Evolutionary conservation across 1,140 invertebrate genomes (phyloP), one percentile per base, ranked within the genome.

Genomic region (Dendroctonus valens): DNA sequence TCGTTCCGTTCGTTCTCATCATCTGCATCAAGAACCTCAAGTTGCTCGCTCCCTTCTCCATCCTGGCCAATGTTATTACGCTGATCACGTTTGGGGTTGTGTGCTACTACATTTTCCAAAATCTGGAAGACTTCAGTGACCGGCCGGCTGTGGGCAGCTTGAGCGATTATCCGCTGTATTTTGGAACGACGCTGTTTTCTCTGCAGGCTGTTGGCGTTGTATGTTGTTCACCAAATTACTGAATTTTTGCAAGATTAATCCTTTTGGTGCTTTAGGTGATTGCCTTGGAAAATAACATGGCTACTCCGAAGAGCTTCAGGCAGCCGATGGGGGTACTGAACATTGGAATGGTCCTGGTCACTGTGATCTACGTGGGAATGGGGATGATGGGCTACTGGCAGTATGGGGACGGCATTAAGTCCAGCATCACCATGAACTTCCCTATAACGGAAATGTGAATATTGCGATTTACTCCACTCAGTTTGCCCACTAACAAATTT

Each of bases 121-220:
- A 87, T 54, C 65, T 86, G 50, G 87, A 91, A 6, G 74, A 83
- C 2, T 73, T 85, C 0, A 79, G 76, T 8, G 82, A 85, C 2
- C 79, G 85, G 41, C 81, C 15, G 66, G 58, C 69, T 26, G 73
- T 86, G 14, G 86, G 84, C 26, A 76, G 81, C 0, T 60, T 81
- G 0, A 48, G 52, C n/a, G 83, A 83, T 52, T 87, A 88, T 74
- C 85, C 89, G 0, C 80, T 93, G 0, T 94, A 89, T 71, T 91
- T 96, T 77, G 93, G 93, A 0, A 94, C 91, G 0, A 90, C 90
- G 0, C 80, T 96, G 7, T 96, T 94, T 80, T 90, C 93, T 0
- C 80, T 95, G 50, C 92, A 95, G 76, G 92, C 92, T 26, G 93
- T 95, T 41, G 91, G 91, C 39, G 89, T 93, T 78, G 90, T 92